Conservation (phyloP, 2,113 vertebrate genomes). For the Tonatia bakeri region DNA sequence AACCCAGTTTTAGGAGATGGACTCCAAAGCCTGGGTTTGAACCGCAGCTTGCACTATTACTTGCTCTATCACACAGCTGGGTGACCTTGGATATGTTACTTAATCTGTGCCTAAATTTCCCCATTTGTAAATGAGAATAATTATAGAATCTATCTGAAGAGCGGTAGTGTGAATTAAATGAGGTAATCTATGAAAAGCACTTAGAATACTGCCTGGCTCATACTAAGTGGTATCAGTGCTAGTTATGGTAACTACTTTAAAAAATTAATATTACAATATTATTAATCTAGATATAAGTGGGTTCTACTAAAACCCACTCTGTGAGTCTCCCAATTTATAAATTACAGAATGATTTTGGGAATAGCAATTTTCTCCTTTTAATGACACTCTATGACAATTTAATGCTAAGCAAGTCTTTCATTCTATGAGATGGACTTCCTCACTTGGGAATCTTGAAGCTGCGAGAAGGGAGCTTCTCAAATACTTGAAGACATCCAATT, state of each 20-base stretch:
- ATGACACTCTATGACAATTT: neutral
- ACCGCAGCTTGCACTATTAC: neutral
- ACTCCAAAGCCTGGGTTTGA: neutral
- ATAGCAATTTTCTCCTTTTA: neutral
- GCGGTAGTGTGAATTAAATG: neutral
- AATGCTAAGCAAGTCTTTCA: neutral
- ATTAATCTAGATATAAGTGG: neutral
- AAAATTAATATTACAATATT: neutral
- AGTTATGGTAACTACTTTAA: neutral
- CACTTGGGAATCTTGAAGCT: neutral
- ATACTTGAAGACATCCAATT: neutral
- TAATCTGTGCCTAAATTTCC: neutral
- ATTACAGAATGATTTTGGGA: neutral
- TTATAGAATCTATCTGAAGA: neutral
- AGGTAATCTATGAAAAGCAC: neutral
- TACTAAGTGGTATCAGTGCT: neutral
- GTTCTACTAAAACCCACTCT: neutral
- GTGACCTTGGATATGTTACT: neutral
- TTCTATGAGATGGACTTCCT: neutral
- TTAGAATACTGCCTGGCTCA: neutral
- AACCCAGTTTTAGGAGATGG: neutral
- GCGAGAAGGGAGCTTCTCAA: neutral
- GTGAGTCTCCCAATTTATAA: neutral
- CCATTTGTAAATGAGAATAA: neutral
- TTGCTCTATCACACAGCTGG: neutral